These are phyloP conservation scores for Conistra vaccinii DNA, from an alignment of 2,888 invertebrate species.

Conservation along the genomic window DNA sequence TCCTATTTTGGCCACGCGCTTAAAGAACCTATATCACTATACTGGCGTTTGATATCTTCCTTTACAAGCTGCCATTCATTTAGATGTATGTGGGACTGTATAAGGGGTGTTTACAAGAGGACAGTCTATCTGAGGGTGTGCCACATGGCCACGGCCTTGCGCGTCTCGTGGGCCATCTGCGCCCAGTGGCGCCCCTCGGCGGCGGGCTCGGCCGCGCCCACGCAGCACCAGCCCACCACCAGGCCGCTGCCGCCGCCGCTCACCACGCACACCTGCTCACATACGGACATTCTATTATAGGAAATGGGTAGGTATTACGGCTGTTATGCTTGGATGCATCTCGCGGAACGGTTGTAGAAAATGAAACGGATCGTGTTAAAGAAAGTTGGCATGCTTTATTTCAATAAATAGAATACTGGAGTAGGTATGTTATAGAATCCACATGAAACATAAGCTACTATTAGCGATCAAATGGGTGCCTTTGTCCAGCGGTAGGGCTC, in stretches of 20 bases:
- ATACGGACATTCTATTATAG: background rate
- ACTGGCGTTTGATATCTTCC: background rate
- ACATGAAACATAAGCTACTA: background rate
- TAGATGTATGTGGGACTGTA: slow-evolving; percentile 18
- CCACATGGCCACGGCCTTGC: slow-evolving; percentile 97
- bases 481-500: background rate
- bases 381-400: background rate
- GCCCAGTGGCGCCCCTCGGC: slow-evolving; percentile 96
- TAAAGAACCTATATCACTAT: background rate
- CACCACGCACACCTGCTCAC: slow-evolving; percentile 86
- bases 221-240: slow-evolving; percentile 93
- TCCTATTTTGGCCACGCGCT: background rate
- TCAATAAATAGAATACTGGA: background rate
- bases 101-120: slow-evolving; percentile 1
- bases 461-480: background rate
- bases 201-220: slow-evolving; percentile 93
- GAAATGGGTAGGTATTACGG: background rate
- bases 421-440: no score
- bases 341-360: background rate
- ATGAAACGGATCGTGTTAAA: background rate
- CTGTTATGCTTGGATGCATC: background rate
- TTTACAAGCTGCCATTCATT: background rate
- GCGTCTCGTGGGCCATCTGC: slow-evolving; percentile 96
- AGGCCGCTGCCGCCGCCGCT: slow-evolving; percentile 85
- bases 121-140: slow-evolving; percentile 93